Evolutionary conservation across 2,888 invertebrate species (phyloP).

Genomic region (Cosmia pyralina): DNA sequence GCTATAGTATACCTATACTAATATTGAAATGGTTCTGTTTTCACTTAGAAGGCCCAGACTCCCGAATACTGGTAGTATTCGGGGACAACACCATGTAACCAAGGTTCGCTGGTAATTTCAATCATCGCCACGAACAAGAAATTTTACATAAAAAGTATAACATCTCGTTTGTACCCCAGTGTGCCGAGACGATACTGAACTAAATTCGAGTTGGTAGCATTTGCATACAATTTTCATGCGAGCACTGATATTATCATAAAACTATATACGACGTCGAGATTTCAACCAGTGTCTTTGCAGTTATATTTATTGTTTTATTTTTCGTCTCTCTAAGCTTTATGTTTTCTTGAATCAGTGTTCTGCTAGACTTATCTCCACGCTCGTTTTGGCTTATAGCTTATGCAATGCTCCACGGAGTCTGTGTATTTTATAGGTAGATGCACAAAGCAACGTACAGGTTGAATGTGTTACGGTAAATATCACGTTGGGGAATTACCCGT

Average conservation of each 20-base stretch:
- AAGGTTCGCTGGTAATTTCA: not conserved
- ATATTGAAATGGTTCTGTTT: slow-evolving; percentile 2
- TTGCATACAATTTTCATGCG: slow-evolving; percentile 61
- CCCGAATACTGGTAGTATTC: no score
- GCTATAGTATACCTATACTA: not conserved
- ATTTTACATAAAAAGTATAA: slow-evolving; percentile 23
- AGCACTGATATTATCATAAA: slow-evolving; percentile 40
- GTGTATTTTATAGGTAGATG: slow-evolving; percentile 37
- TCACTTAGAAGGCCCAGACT: not conserved
- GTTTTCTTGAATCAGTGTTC: slow-evolving; percentile 37
- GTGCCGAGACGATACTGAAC: slow-evolving; percentile 34
- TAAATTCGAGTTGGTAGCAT: slow-evolving; percentile 50
- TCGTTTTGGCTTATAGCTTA: slow-evolving; percentile 52
- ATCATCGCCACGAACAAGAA: slow-evolving; percentile 1
- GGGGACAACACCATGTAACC: not conserved
- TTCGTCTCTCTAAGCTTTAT: slow-evolving; percentile 23
- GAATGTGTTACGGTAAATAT: slow-evolving; percentile 45
- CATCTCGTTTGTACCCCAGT: slow-evolving; percentile 5
- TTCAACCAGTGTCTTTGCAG: slow-evolving; percentile 28
- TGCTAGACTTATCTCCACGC: slow-evolving; percentile 23
- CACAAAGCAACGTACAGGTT: slow-evolving; percentile 27
- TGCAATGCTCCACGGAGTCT: slow-evolving; percentile 51
- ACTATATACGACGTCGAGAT: slow-evolving; percentile 39
- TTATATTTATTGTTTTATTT: slow-evolving; percentile 52
- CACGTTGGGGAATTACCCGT: slow-evolving; percentile 46